phyloP scores from a whole-genome alignment of 2,113 vertebrate genomes.

The Motacilla alba region DNA sequence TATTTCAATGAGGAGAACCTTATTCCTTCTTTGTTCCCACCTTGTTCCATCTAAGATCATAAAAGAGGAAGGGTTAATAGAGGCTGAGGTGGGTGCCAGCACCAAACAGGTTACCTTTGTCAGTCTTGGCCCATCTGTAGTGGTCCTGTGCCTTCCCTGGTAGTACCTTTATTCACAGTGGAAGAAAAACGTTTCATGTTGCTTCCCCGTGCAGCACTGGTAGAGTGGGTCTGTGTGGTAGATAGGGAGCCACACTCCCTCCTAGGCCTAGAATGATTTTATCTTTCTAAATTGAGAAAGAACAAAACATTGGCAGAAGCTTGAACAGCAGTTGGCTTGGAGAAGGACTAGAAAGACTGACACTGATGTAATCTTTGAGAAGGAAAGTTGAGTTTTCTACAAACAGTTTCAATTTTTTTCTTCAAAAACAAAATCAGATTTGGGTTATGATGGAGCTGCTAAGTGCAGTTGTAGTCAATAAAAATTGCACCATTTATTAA shows the following conservation, averaged over 20 bases:
- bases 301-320: constrained; percentile 81
- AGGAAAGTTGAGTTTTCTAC: background rate
- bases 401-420: background rate
- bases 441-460: background rate
- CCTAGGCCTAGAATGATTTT: constrained; percentile 48
- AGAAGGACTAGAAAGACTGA: background rate
- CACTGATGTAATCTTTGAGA: background rate
- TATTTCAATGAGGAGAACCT: background rate
- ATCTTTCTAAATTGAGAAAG: constrained; percentile 76
- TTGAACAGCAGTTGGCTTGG: constrained; percentile 22
- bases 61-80: constrained; percentile 19
- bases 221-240: constrained; percentile 19
- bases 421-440: background rate
- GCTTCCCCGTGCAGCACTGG: constrained; percentile 32
- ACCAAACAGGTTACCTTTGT: background rate
- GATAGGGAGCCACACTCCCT: constrained; percentile 27
- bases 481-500: background rate
- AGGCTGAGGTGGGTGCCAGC: background rate
- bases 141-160: constrained; percentile 37
- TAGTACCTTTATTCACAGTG: constrained; percentile 1
- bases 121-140: constrained; percentile 44
- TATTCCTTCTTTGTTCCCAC: background rate
- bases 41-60: background rate
- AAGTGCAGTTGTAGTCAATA: constrained; percentile 12
- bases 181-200: constrained; percentile 22